Evolutionary conservation across 2,797 vertebrate genomes (phyloP).

Genomic region (Parambassis ranga): DNA sequence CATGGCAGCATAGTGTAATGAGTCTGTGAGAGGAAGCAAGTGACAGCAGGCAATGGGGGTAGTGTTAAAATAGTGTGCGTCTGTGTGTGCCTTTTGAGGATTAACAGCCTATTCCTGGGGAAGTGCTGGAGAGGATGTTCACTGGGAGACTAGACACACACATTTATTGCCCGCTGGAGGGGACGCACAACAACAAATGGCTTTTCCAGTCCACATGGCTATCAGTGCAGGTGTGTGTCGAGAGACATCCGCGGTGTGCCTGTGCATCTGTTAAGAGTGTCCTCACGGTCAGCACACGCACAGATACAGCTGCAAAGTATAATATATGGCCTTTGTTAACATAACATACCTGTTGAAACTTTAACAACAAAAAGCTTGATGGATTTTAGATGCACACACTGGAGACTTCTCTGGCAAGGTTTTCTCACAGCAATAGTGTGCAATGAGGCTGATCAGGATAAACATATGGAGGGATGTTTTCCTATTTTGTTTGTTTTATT

Average conservation of each 20-base stretch:
- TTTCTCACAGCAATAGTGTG: conserved; percentile 1
- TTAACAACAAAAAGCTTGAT: conserved; percentile 4
- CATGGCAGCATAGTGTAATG: not conserved
- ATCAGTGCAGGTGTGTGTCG: conserved; percentile 34
- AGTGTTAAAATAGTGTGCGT: not conserved
- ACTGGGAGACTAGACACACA: conserved; percentile 33
- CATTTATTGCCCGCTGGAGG: conserved; percentile 45
- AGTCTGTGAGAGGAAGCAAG: not conserved
- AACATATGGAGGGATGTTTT: not conserved
- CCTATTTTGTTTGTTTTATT: not conserved
- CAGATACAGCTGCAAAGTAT: not conserved
- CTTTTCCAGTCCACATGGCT: conserved; percentile 38
- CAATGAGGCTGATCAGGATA: not conserved
- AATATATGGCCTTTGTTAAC: not conserved
- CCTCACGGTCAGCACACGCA: not conserved
- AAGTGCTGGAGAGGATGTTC: conserved; percentile 31
- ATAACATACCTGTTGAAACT: not conserved
- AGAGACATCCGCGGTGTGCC: conserved; percentile 2
- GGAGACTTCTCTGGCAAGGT: not conserved
- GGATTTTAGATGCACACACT: conserved; percentile 1
- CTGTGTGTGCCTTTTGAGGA: not conserved
- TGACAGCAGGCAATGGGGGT: not conserved
- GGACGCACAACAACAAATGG: conserved; percentile 39
- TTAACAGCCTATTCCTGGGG: conserved; percentile 14
- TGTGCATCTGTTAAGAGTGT: conserved; percentile 1